Percentiles rank a stretch among this genome's conserved stretches.
phyloP scores from a whole-genome alignment of 2,888 invertebrate species.

The Coelinius sp. region DNA sequence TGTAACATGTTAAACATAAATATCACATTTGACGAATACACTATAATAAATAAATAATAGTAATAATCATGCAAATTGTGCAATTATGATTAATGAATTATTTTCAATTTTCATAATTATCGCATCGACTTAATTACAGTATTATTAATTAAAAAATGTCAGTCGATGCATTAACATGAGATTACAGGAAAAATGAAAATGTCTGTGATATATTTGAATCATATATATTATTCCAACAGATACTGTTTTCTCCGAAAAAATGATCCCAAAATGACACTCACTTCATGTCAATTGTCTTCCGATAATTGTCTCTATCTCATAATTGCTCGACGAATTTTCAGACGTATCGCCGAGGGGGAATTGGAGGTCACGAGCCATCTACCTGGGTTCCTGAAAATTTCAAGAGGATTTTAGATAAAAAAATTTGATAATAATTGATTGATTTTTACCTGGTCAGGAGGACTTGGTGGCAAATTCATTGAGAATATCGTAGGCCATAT shows the following conservation, averaged over 20 bases:
- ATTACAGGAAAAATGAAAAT: constrained; percentile 7
- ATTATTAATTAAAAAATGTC: constrained; percentile 22
- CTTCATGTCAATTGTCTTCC: background rate
- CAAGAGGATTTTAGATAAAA: background rate
- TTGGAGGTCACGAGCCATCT: constrained; percentile 58
- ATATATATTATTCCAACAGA: background rate
- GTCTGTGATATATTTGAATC: background rate
- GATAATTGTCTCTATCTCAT: background rate
- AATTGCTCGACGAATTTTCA: background rate
- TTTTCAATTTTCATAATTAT: background rate
- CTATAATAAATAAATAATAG: constrained; percentile 54
- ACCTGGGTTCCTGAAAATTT: constrained; percentile 52
- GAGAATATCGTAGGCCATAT: constrained; percentile 96
- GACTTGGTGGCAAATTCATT: constrained; percentile 87
- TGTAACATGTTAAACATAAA: constrained; percentile 55
- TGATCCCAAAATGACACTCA: background rate
- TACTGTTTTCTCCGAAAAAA: background rate
- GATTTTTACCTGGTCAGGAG: constrained; percentile 65
- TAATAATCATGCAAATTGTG: constrained; percentile 41
- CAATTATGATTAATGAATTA: constrained; percentile 6
- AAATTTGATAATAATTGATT: background rate
- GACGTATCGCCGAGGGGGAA: constrained; percentile 56
- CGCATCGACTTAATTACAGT: background rate
- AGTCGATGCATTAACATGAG: background rate
- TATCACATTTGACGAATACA: constrained; percentile 64